phyloP scores from a whole-genome alignment of 2,888 invertebrate species.

The Teinopalpus imperialis region DNA sequence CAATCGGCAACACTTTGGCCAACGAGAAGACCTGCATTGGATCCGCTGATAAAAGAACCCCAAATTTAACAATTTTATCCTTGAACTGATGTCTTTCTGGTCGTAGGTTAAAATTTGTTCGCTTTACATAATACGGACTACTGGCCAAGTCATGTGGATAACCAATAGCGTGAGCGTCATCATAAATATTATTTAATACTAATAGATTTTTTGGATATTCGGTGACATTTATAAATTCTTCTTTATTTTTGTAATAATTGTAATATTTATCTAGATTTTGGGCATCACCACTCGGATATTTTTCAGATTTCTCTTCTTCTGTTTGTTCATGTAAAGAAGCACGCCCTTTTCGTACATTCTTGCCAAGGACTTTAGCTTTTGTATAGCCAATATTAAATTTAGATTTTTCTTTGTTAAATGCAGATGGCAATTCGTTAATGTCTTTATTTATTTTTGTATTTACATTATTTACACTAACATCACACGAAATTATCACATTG shows the following conservation, averaged over 20 bases:
- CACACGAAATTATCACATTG: conserved; percentile 77
- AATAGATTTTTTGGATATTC: conserved; percentile 41
- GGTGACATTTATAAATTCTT: conserved; percentile 47
- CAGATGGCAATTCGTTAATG: conserved; percentile 37
- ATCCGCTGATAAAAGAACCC: conserved; percentile 84
- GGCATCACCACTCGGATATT: conserved; percentile 46
- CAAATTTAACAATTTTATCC: conserved; percentile 80
- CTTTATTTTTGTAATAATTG: conserved; percentile 53
- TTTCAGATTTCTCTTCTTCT: conserved; percentile 50
- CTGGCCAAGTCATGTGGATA: conserved; percentile 63
- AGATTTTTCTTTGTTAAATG: conserved; percentile 40
- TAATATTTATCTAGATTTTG: conserved; percentile 57
- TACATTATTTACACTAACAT: conserved; percentile 69
- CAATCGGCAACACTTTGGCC: conserved; percentile 85
- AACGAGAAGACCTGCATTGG: conserved; percentile 84
- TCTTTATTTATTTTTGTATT: conserved; percentile 49
- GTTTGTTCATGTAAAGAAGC: conserved; percentile 47
- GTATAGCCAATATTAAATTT: conserved; percentile 47
- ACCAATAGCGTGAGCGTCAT: conserved; percentile 56
- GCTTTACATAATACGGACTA: conserved; percentile 63
- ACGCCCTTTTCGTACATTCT: conserved; percentile 46
- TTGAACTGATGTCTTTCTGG: conserved; percentile 59
- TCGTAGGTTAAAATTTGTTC: conserved; percentile 64
- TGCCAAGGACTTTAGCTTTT: conserved; percentile 41
- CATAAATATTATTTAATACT: conserved; percentile 42